Evolutionary conservation across 2,797 vertebrate species (phyloP).

Genomic region (Caiman crocodilus): DNA sequence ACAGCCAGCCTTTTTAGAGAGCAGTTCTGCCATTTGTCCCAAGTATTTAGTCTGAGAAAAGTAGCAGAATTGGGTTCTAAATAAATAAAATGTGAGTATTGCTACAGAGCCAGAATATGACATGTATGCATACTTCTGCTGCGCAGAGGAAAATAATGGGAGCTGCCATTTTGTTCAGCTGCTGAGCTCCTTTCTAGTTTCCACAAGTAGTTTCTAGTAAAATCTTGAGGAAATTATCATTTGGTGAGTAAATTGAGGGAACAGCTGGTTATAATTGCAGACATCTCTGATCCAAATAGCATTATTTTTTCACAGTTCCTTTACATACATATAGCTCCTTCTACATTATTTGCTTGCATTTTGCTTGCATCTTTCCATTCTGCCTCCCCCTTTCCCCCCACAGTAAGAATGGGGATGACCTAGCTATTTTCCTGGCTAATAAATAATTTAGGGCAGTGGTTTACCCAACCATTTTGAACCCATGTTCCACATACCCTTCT

Average conservation of each 20-base stretch:
- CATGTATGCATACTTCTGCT: not conserved
- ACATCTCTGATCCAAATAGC: not conserved
- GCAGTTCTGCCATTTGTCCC: no score
- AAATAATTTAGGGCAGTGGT: no score
- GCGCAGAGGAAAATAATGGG: not conserved
- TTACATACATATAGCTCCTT: not conserved
- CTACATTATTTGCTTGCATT: not conserved
- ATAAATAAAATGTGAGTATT: not conserved
- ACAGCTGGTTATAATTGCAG: slow-evolving; percentile 8
- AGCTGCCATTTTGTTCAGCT: not conserved
- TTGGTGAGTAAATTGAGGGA: slow-evolving; percentile 1
- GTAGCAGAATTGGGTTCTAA: not conserved
- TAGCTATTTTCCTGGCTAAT: no score
- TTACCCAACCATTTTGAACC: no score
- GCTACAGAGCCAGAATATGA: not conserved
- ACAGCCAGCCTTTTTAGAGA: no score
- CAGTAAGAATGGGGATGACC: no score
- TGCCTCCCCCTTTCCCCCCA: no score
- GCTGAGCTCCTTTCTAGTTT: not conserved
- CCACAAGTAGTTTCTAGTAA: not conserved
- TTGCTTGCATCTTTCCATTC: no score
- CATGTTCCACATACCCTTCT: no score
- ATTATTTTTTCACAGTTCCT: not conserved
- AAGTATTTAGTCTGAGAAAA: not conserved
- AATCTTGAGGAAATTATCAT: slow-evolving; percentile 4